Conservation (phyloP, 2,797 vertebrate species). For the Pelobates cultripes region DNA sequence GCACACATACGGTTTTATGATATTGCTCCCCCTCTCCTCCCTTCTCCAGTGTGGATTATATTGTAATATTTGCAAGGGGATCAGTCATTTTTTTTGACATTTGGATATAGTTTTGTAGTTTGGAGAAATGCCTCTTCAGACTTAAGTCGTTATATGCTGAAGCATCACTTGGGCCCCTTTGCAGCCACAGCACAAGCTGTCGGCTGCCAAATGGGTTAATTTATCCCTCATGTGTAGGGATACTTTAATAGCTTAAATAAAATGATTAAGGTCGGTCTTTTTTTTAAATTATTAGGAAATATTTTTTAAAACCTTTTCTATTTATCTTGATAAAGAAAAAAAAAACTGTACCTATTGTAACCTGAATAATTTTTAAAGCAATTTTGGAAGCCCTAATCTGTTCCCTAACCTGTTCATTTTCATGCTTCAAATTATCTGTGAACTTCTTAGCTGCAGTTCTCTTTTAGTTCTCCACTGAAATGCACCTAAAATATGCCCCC, state of each 20-base stretch:
- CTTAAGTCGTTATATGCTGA: background rate
- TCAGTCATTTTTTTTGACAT: slow-evolving; percentile 21
- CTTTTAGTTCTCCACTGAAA: background rate
- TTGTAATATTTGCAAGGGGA: slow-evolving; percentile 43
- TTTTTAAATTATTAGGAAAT: slow-evolving; percentile 30
- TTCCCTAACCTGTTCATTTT: background rate
- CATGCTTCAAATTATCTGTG: background rate
- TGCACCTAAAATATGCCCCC: background rate
- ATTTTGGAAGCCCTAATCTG: background rate
- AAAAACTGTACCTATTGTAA: slow-evolving; percentile 22
- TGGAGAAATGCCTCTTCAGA: slow-evolving; percentile 6
- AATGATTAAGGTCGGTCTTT: slow-evolving; percentile 10
- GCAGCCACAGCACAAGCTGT: background rate
- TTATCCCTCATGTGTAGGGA: background rate
- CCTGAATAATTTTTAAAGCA: slow-evolving; percentile 8
- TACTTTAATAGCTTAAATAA: slow-evolving; percentile 11
- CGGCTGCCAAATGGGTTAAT: slow-evolving; percentile 6
- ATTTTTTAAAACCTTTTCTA: slow-evolving; percentile 39
- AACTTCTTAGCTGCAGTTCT: background rate
- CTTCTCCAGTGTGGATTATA: slow-evolving; percentile 47
- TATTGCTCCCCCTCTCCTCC: slow-evolving; percentile 36
- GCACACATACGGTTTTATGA: slow-evolving; percentile 54
- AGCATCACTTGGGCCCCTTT: slow-evolving; percentile 11
- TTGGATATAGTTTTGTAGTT: slow-evolving; percentile 51
- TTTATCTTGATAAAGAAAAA: slow-evolving; percentile 7